Evolutionary conservation across 2,888 invertebrate species (phyloP).

Genomic region (Orthosia gracilis): DNA sequence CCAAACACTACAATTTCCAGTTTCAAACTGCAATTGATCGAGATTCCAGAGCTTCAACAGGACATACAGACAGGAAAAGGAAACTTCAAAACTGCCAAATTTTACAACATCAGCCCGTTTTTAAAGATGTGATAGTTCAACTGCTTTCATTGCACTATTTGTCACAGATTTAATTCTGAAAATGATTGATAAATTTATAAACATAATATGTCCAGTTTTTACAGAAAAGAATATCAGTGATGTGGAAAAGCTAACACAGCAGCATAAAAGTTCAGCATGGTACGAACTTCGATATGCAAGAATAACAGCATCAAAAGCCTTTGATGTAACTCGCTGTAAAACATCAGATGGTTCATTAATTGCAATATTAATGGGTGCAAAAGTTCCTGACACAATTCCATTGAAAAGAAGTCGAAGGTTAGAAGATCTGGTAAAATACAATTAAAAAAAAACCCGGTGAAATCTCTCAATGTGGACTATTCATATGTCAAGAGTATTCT

Average conservation of each 20-base stretch:
- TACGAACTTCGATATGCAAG: not conserved
- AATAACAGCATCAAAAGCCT: conserved; percentile 6
- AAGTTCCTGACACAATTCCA: not conserved
- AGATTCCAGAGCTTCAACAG: too few relatives aligned
- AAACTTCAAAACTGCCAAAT: not conserved
- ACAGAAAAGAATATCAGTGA: not conserved
- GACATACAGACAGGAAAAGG: not conserved
- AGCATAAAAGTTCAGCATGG: conserved; percentile 2
- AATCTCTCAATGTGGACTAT: not conserved
- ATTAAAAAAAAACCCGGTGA: not conserved
- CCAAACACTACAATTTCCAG: too few relatives aligned
- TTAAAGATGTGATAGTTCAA: not conserved
- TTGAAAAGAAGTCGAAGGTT: not conserved
- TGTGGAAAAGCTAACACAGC: not conserved
- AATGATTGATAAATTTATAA: not conserved
- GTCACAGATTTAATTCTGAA: not conserved
- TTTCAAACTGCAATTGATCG: too few relatives aligned
- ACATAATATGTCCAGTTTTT: not conserved
- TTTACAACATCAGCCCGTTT: not conserved
- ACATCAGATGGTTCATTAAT: conserved; percentile 4
- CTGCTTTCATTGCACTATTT: not conserved
- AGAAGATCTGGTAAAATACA: too few relatives aligned
- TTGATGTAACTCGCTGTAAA: not conserved
- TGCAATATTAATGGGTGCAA: not conserved
- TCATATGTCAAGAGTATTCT: not conserved